Conservation (phyloP, 2,113 vertebrate genomes). For the Vireo altiloquus region DNA sequence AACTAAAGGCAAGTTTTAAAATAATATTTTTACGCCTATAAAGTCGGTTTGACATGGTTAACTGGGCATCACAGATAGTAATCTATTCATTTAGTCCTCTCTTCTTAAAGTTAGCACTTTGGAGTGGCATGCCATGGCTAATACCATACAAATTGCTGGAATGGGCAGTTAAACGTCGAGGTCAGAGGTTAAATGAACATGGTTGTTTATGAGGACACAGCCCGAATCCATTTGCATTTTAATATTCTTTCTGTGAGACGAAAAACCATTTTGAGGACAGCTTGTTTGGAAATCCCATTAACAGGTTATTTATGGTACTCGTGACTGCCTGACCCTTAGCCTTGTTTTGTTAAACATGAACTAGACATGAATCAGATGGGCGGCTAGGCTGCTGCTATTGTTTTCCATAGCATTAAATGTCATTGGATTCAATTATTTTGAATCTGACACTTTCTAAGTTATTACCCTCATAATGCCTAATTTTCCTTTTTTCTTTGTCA, state of each 20-base stretch:
- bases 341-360: conserved; percentile 99
- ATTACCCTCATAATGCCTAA: conserved; percentile 79
- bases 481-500: conserved; percentile 76
- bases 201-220: conserved; percentile 99
- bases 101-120: conserved; percentile 63
- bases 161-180: conserved; percentile 97
- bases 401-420: conserved; percentile 95
- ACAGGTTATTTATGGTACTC: conserved; percentile 99
- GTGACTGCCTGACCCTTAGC: conserved; percentile 90
- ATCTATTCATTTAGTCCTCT: conserved; percentile 67
- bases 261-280: conserved; percentile 86
- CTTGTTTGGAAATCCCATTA: conserved; percentile 99
- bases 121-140: conserved; percentile 66
- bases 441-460: conserved; percentile 79
- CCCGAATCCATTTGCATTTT: conserved; percentile 99
- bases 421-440: conserved; percentile 93
- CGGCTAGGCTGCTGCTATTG: conserved; percentile 88
- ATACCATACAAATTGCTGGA: conserved; percentile 92
- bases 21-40: conserved; percentile 13
- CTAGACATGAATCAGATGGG: conserved; percentile 92
- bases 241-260: conserved; percentile 89
- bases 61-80: conserved; percentile 80
- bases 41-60: conserved; percentile 78
- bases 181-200: conserved; percentile 99
- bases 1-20: not conserved